Base-by-base conservation (phyloP, 1,140 invertebrate species). In the Colletes gigas region DNA sequence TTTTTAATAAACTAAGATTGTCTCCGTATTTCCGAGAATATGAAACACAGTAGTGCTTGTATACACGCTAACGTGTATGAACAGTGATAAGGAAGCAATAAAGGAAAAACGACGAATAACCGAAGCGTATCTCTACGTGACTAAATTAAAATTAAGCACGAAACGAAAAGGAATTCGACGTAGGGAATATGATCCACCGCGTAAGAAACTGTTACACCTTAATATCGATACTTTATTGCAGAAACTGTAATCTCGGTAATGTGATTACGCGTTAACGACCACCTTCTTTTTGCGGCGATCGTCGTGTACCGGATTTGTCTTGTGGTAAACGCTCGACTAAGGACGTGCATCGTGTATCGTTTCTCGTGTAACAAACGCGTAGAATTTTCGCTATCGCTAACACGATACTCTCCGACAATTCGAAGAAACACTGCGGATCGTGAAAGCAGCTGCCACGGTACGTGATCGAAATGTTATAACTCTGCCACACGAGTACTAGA, bases 381-480 rank as follows among this genome's bases (percentile, higher is more conserved):
- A n/a, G 41, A 66, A 41, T 66, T n/a, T 50, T 47, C 19, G n/a
- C 59, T 54, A 72, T 78, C 47, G 57, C 10, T 78, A n/a, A n/a
- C n/a, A 6, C 21, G 47, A 39, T 63, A 14, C 47, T 54, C 68
- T 54, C 39, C 6, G 39, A 2, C n/a, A 21, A 72, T 72, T 73
- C 78, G 12, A 57, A 17, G 78, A 66, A 68, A 62, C 10, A 44
- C 44, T 47, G 21, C 15, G 57, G 54, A 79, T 74, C 62, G 60
- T 12, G 60, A 63, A 72, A 65, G 60, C 50, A 57, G 21, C 41
- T 21, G 30, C 17, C 14, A 62, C 67, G 12, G 21, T 74, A 79
- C 78, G 78, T 79, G 78, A 79, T 79, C 71, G 78, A 74, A 74
- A 79, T 79, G 54, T 72, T 72, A 57, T n/a, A 74, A 74, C 60